Percentiles rank a stretch among this genome's conserved stretches.
These are phyloP conservation scores for Aleiodes alternator DNA, from an alignment of 2,888 invertebrate genomes.

Conservation along the genomic window DNA sequence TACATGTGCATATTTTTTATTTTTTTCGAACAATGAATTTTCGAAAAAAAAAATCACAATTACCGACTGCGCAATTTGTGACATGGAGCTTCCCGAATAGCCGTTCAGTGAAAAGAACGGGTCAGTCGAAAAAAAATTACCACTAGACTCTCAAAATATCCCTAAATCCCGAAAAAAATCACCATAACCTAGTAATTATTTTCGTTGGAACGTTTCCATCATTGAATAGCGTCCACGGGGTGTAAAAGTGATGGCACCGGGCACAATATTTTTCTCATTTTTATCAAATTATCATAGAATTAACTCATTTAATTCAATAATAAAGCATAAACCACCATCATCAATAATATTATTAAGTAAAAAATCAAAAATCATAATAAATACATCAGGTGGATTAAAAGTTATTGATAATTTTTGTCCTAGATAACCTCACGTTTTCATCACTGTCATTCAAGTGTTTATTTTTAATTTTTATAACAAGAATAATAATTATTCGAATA, in stretches of 20 bases:
- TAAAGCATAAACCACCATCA: slow-evolving; percentile 1
- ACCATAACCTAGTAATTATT: too few relatives aligned
- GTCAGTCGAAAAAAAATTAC: too few relatives aligned
- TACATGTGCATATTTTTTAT: too few relatives aligned
- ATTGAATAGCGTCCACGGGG: slow-evolving; percentile 23
- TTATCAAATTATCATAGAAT: slow-evolving; percentile 2
- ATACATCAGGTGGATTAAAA: background rate
- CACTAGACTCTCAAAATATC: too few relatives aligned
- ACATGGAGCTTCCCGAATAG: too few relatives aligned
- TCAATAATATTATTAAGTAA: background rate
- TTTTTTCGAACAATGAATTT: too few relatives aligned
- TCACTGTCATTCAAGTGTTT: slow-evolving; percentile 22
- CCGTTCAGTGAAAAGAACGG: too few relatives aligned
- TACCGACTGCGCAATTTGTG: too few relatives aligned
- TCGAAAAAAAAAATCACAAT: too few relatives aligned
- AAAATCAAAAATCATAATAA: background rate
- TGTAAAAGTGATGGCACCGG: slow-evolving; percentile 32
- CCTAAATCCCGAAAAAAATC: too few relatives aligned
- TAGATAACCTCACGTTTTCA: slow-evolving; percentile 14
- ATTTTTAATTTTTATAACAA: slow-evolving; percentile 1
- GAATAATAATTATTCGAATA: slow-evolving; percentile 1
- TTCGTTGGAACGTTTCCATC: too few relatives aligned
- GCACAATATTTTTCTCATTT: slow-evolving; percentile 22
- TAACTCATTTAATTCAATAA: background rate
- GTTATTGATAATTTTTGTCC: background rate